These are phyloP conservation scores for Drosophila kanekoi DNA, from an alignment of 2,888 invertebrate genomes.

Conservation along the genomic window DNA sequence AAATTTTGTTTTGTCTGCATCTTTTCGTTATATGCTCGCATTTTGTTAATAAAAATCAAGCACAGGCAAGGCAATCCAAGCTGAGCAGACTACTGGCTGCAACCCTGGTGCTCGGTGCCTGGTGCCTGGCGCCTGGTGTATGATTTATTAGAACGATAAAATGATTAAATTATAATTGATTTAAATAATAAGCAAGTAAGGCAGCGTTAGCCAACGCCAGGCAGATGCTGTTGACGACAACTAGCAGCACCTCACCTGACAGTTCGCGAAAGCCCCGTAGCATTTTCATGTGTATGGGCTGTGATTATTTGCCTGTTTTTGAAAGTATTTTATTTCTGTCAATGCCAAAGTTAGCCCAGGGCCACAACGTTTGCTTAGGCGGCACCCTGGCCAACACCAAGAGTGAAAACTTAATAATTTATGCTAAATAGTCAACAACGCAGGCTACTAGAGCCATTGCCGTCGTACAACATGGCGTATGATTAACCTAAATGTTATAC, in stretches of 20 bases:
- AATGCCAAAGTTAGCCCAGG: constrained; percentile 41
- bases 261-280: neutral
- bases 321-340: constrained; percentile 45
- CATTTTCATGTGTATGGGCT: constrained; percentile 18
- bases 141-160: constrained; percentile 79
- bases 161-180: constrained; percentile 82
- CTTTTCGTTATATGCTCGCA: constrained; percentile 48
- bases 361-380: constrained; percentile 25
- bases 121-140: constrained; percentile 40
- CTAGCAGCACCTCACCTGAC: constrained; percentile 38
- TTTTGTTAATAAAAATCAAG: constrained; percentile 71
- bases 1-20: constrained; percentile 74
- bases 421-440: constrained; percentile 66
- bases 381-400: constrained; percentile 5
- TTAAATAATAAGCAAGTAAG: constrained; percentile 62
- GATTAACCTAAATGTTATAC: constrained; percentile 71
- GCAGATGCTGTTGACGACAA: constrained; percentile 31
- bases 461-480: constrained; percentile 64
- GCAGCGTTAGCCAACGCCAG: constrained; percentile 8
- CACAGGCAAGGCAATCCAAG: constrained; percentile 29
- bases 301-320: constrained; percentile 43
- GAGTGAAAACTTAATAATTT: constrained; percentile 73
- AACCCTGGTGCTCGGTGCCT: constrained; percentile 12
- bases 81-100: constrained; percentile 10
- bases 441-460: constrained; percentile 27